Base-by-base conservation (phyloP, 2,797 vertebrate genomes). In the Gobionotothen gibberifrons region DNA sequence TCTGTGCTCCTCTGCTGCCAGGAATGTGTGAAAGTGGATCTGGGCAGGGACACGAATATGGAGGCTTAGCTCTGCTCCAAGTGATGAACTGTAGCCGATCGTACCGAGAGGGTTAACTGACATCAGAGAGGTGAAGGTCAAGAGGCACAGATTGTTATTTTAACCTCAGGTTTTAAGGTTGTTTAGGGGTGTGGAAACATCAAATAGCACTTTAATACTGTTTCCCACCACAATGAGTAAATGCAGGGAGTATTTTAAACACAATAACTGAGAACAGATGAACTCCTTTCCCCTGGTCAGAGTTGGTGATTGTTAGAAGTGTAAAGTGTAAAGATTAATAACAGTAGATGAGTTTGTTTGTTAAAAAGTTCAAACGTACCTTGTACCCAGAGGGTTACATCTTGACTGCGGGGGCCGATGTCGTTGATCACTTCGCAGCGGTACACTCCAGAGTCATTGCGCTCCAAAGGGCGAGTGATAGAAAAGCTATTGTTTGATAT, bases 391-490 rank as follows among this genome's bases (percentile, higher is more conserved):
- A 99, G 82, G 56, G 93, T 93, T 88, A 97, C 93, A 89, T 97
- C 93, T 93, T 95, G 90, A 94, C 93, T 92, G 86, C 94, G 85
- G 64, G 94, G 92, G 66, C 97, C 97, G 40, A 99, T 93, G 40
- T 95, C 92, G 84, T 99, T 99, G 21, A 89, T 93, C 87, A 97
- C 98, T 82, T 96, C 96, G 83, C 98, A 99, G 81, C 96, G 83
- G 1, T 98, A 99, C 72, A 96, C 94, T 60, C 97, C 98, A n/a
- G 96, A 97, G 91, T 98, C 96, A 82, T 97, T 99, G 63, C 92
- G 95, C 81, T 95, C 95, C 94, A 99, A 65, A 0, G 97, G 96
- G 48, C 93, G 94, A 62, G 88, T 95, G 93, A 99, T 99, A 78
- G 94, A 89, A 60, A 99, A 93, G 80, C 93, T 98, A 78, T 93